Percentiles rank a stretch among this genome's conserved stretches.
These are phyloP conservation scores for Pipra filicauda DNA, from an alignment of 2,113 vertebrate genomes.

Conservation along the genomic window DNA sequence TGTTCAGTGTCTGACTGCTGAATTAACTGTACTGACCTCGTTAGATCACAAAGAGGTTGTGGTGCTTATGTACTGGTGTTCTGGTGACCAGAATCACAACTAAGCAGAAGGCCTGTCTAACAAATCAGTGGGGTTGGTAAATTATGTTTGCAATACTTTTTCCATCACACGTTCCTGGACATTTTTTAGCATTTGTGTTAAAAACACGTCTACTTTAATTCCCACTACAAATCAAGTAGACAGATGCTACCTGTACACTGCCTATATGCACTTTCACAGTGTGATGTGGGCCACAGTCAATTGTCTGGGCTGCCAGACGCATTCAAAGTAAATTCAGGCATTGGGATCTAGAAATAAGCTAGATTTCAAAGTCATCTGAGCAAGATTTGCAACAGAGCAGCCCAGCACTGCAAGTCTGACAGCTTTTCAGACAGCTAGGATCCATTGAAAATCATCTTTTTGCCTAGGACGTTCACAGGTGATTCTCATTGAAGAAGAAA, in stretches of 20 bases:
- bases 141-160: neutral
- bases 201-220: neutral
- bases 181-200: neutral
- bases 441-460: neutral
- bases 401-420: neutral
- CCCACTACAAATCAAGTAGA: neutral
- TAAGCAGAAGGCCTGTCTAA: neutral
- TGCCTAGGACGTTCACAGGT: neutral
- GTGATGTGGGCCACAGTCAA: neutral
- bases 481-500: neutral
- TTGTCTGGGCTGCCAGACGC: neutral
- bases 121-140: neutral
- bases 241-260: neutral
- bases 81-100: neutral
- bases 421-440: neutral
- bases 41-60: neutral
- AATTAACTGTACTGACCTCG: neutral
- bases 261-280: neutral
- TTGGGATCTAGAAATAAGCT: neutral
- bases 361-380: neutral
- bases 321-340: neutral
- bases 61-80: neutral
- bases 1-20: neutral
- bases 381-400: neutral
- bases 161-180: neutral